A percentile compares a stretch with the other conserved stretches of the same genome.
phyloP scores from a whole-genome alignment of 2,797 vertebrate genomes.

The Leptodactylus fallax region DNA sequence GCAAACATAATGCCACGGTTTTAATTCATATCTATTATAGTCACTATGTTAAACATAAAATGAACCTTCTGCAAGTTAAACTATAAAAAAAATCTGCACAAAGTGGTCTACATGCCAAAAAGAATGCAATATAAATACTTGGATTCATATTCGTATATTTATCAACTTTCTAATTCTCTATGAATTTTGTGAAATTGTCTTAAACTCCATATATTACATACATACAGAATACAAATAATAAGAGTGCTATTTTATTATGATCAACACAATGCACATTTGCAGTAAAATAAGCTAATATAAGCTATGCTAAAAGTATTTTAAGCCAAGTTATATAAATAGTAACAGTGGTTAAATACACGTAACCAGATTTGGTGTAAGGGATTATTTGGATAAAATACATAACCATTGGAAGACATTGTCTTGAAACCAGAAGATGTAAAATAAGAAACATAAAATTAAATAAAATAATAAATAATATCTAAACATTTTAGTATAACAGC shows the following conservation, averaged over 20 bases:
- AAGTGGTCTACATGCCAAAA: not conserved
- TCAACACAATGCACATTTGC: conserved; percentile 4
- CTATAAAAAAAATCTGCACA: not conserved
- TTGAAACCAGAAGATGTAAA: conserved; percentile 7
- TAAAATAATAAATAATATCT: conserved; percentile 41
- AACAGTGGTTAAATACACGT: not conserved
- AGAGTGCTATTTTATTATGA: conserved; percentile 4
- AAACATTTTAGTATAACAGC: not conserved
- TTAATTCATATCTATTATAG: not conserved
- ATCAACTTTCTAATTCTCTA: not conserved
- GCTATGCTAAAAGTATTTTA: not conserved
- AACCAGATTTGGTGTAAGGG: conserved; percentile 1
- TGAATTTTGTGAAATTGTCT: conserved; percentile 13
- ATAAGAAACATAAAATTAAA: not conserved
- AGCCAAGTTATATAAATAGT: conserved; percentile 10
- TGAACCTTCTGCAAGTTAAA: not conserved
- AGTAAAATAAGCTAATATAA: not conserved
- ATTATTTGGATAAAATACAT: conserved; percentile 13
- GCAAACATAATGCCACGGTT: not conserved
- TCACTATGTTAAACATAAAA: not conserved
- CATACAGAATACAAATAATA: conserved; percentile 32
- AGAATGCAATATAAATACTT: conserved; percentile 3
- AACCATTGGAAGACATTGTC: conserved; percentile 42
- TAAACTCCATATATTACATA: conserved; percentile 38
- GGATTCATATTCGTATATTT: not conserved